Evolutionary conservation across 1,140 invertebrate species (phyloP), one percentile per base, ranked within the genome.

Genomic region (Streblospio benedicti): DNA sequence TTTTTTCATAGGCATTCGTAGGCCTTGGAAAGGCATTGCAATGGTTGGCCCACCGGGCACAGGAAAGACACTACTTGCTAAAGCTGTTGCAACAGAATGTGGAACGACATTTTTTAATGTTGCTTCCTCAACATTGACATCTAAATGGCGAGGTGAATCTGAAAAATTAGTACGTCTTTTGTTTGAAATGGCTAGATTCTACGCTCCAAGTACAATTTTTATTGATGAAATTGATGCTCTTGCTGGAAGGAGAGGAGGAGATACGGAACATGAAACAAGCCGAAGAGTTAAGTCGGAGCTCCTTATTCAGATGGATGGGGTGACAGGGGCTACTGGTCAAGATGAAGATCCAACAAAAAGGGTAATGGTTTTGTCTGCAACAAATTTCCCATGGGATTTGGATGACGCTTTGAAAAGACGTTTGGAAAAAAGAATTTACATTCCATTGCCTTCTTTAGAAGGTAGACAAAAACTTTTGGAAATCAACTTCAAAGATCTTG

Each of bases 171-270:
- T 99, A 62, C 83, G 94, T 51, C 80, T 99, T 35, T 80, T 99
- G 1, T 99, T 99, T 81, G 94, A 98, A 83, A 98, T 99, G 93
- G 95, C 95, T 4, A 82, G 95, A 66, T 98, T 97, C 82, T 97
- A 99, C 83, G 94, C 97, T 53, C 97, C 97, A 16, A 94, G 91
- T 70, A 99, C 95, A 43, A 98, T 99, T 68, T 99, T 99, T 78
- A 95, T 99, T 61, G 97, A 99, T 80, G 97, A 99, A 84, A 99
- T 99, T 60, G 97, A 99, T 81, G 97, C 95, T 4, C 79, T 99
- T 50, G 98, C 95, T 78, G 97, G 93, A 1, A 84, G 91, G 65
- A 82, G 97, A 77, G 96, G 95, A 49, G 91, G 90, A 1, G 93
- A 97, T 73, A 91, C 90, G 20, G 97, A 99, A 77, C 95, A 99